Base-by-base conservation (phyloP, 1,140 invertebrate genomes). In the Rhizoglyphus robini region DNA sequence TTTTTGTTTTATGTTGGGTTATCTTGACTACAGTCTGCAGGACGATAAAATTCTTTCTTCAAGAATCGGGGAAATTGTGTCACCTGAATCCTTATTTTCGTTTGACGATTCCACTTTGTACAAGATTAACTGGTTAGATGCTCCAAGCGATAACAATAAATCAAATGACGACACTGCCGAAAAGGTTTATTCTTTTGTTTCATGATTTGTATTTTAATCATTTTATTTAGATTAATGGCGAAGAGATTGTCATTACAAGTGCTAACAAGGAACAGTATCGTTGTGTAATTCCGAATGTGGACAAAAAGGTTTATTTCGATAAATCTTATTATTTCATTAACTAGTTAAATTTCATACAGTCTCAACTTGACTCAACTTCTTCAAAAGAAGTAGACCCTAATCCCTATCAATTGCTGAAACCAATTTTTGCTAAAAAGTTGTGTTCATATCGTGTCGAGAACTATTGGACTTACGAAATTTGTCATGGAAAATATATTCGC, bases 391-490 rank as follows among this genome's bases (percentile, higher is more conserved):
- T 73, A 36, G 67, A 86, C 20, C 81, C 83, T 66, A 85, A 82
- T 74, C 85, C 88, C 0, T 77, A 92, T 49, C 82, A 87, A 71
- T 73, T 94, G 3, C 75, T 96, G 29, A 77, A 82, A 61, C 83
- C 85, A 3, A 75, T 93, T 34, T 90, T 93, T 75, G 77, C 76
- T 18, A 83, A 86, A 68, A 77, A 77, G 51, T 75, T 77, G 3
- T 96, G 91, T 76, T 89, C 88, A 0, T 92, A 89, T 51, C 68
- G 86, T 83, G 78, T 96, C 63, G 94, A 97, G 75, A 85, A 86
- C 46, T 98, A 95, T 75, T 97, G 94, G 95, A 92, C 88, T 0
- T 98, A 97, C 79, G 92, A 97, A 77, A 79, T 98, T 11, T 97
- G 95, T 73, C 94, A 97, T 79, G 92, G 92, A 4, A 80, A 82